A percentile compares a stretch with the other conserved stretches of the same genome.
Conservation (phyloP, 1,140 invertebrate genomes). For the Heliconius hermathena region DNA sequence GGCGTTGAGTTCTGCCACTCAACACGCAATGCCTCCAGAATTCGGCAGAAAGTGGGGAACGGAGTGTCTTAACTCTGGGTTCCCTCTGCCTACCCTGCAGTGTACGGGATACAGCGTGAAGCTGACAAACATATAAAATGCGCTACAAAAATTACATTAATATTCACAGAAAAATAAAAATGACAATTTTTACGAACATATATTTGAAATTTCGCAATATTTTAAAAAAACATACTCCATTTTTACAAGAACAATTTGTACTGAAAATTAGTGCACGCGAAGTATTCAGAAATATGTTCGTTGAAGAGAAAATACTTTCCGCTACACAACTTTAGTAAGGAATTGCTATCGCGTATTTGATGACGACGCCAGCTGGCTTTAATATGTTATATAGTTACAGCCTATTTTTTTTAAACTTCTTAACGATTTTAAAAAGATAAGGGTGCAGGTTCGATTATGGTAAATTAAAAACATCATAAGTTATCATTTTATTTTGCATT, state of each 20-base stretch:
- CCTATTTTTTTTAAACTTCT: neutral
- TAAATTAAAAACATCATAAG: neutral
- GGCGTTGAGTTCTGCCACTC: too few relatives aligned
- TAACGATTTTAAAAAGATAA: neutral
- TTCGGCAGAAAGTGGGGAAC: too few relatives aligned
- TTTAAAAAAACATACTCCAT: neutral
- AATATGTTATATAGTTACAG: neutral
- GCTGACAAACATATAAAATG: too few relatives aligned
- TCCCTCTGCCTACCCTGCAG: too few relatives aligned
- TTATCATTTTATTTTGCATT: too few relatives aligned
- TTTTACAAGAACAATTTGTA: neutral
- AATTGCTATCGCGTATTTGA: conserved; percentile 24
- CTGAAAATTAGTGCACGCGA: neutral
- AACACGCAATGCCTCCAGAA: too few relatives aligned
- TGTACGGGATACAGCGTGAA: too few relatives aligned
- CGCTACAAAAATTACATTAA: neutral
- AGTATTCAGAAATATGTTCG: conserved; percentile 9
- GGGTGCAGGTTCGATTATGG: too few relatives aligned
- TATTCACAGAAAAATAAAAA: too few relatives aligned
- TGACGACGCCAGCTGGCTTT: conserved; percentile 5
- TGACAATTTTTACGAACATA: too few relatives aligned
- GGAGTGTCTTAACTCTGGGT: too few relatives aligned
- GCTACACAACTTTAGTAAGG: conserved; percentile 9
- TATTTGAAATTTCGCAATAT: neutral
- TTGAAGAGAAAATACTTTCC: conserved; percentile 7